Conservation (phyloP, 2,888 invertebrate genomes). For the Hirtodrosophila trivittata region DNA sequence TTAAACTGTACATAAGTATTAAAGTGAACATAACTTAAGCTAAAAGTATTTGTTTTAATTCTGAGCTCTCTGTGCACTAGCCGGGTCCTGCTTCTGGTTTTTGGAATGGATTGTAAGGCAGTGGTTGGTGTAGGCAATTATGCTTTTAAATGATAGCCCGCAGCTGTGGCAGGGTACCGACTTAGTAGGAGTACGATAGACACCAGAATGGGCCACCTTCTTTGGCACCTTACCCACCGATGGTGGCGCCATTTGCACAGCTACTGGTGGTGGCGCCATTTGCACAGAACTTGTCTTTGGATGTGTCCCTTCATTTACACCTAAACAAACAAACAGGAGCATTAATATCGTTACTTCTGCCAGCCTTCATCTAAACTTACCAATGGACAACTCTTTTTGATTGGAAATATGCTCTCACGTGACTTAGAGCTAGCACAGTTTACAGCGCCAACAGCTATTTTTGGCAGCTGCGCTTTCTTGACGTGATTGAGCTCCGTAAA, state of each 20-base stretch:
- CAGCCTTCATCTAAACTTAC: conserved; percentile 20
- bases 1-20: conserved; percentile 34
- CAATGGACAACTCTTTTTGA: conserved; percentile 2
- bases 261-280: conserved; percentile 60
- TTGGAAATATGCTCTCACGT: conserved; percentile 27
- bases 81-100: conserved; percentile 14
- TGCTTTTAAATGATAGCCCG: conserved; percentile 76
- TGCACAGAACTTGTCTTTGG: too few species aligned
- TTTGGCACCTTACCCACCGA: conserved; percentile 65
- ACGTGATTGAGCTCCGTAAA: conserved; percentile 79
- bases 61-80: conserved; percentile 53
- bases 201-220: conserved; percentile 75
- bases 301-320: conserved; percentile 1
- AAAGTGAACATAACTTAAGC: conserved; percentile 44
- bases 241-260: conserved; percentile 57
- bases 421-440: conserved; percentile 6
- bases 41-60: conserved; percentile 51
- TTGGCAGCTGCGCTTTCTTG: conserved; percentile 75
- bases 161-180: conserved; percentile 77
- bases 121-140: conserved; percentile 79
- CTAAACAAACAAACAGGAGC: neutral
- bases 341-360: too few species aligned
- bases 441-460: conserved; percentile 17
- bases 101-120: conserved; percentile 69
- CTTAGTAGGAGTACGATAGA: conserved; percentile 82